phyloP scores from a whole-genome alignment of 2,888 invertebrate genomes.

The Philonicus albiceps region DNA sequence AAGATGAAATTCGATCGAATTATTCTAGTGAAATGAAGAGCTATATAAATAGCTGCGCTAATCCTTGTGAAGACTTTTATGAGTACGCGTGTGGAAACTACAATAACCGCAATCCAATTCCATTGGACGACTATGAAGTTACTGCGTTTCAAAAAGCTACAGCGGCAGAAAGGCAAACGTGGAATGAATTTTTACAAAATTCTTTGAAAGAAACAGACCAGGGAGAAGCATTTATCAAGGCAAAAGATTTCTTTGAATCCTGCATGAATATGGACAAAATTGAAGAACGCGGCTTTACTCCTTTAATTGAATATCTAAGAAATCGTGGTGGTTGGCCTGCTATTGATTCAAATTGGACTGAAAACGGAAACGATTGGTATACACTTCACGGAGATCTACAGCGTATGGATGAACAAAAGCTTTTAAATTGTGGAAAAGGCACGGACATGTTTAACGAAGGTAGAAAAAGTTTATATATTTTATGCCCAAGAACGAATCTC shows the following conservation, averaged over 20 bases:
- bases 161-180: background rate
- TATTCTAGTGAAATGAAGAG: background rate
- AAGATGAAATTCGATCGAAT: background rate
- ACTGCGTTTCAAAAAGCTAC: background rate
- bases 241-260: background rate
- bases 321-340: background rate
- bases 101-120: background rate
- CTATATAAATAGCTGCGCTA: background rate
- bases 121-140: background rate
- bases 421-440: background rate
- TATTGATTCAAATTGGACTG: background rate
- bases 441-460: background rate
- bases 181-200: background rate
- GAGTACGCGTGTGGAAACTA: background rate
- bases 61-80: background rate
- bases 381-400: background rate
- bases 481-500: no score
- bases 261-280: background rate
- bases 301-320: background rate
- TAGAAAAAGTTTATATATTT: background rate
- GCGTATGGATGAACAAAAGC: background rate
- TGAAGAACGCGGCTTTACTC: background rate
- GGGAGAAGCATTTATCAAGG: no score
- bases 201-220: background rate
- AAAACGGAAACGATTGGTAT: background rate